These are phyloP conservation scores for Cephus rjabovi DNA, from an alignment of 2,888 invertebrate genomes.

Conservation along the genomic window DNA sequence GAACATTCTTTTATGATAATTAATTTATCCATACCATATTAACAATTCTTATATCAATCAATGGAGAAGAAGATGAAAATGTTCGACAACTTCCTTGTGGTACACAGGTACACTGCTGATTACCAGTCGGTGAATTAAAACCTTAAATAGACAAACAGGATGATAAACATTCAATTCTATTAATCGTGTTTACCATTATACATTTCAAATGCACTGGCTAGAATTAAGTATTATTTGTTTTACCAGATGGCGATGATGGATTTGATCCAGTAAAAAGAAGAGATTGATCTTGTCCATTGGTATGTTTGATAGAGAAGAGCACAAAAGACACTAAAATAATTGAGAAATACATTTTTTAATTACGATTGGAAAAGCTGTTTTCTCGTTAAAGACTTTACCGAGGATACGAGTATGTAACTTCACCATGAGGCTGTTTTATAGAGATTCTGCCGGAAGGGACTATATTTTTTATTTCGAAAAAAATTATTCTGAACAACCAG, in stretches of 20 bases:
- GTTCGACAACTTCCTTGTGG: conserved; percentile 32
- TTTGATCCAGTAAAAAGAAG: background rate
- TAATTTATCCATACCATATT: conserved; percentile 38
- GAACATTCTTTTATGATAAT: background rate
- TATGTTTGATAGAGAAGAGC: background rate
- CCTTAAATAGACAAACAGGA: background rate
- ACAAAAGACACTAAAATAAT: background rate
- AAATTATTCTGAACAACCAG: conserved; percentile 46
- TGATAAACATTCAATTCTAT: background rate
- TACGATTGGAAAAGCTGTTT: background rate
- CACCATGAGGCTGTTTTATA: background rate
- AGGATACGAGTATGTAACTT: background rate
- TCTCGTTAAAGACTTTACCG: background rate
- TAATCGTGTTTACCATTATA: background rate
- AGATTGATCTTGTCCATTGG: background rate
- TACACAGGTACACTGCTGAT: conserved; percentile 36
- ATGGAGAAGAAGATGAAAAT: background rate
- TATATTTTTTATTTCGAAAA: conserved; percentile 1
- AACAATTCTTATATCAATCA: conserved; percentile 52
- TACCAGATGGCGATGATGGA: background rate
- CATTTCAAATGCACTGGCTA: background rate
- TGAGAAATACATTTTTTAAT: background rate
- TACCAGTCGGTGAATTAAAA: background rate
- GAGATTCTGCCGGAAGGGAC: background rate
- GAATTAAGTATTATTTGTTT: background rate